These are phyloP conservation scores for Helicorthomorpha holstii DNA, from an alignment of 1,140 invertebrate genomes.

Conservation along the genomic window DNA sequence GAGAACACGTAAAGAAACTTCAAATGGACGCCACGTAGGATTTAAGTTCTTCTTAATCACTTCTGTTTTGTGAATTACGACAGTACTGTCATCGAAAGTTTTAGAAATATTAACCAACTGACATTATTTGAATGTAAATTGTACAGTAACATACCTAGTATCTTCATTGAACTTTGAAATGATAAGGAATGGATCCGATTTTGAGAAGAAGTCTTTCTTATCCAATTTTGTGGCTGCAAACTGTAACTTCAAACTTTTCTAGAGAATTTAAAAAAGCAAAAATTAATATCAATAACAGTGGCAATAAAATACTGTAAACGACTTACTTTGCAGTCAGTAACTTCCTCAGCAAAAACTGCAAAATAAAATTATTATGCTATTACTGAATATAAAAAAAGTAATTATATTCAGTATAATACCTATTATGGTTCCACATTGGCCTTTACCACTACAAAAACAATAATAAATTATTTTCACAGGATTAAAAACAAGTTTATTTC, in stretches of 20 bases:
- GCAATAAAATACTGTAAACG: background rate
- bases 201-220: background rate
- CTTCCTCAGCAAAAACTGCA: background rate
- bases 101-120: constrained; percentile 22
- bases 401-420: background rate
- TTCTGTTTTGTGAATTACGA: constrained; percentile 36
- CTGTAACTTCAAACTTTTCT: background rate
- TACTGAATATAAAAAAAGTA: background rate
- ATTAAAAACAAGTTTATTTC: background rate
- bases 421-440: background rate
- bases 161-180: constrained; percentile 32
- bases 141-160: constrained; percentile 18
- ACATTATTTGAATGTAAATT: background rate
- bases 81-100: too few species aligned
- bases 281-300: background rate
- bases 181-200: constrained; percentile 29
- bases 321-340: background rate
- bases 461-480: background rate
- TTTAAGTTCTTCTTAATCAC: constrained; percentile 15
- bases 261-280: background rate
- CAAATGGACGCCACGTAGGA: background rate
- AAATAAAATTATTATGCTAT: background rate
- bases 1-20: background rate
- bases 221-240: background rate
- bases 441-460: background rate